These are phyloP conservation scores for Penelope pileata DNA, from an alignment of 2,113 vertebrate species.

Conservation along the genomic window DNA sequence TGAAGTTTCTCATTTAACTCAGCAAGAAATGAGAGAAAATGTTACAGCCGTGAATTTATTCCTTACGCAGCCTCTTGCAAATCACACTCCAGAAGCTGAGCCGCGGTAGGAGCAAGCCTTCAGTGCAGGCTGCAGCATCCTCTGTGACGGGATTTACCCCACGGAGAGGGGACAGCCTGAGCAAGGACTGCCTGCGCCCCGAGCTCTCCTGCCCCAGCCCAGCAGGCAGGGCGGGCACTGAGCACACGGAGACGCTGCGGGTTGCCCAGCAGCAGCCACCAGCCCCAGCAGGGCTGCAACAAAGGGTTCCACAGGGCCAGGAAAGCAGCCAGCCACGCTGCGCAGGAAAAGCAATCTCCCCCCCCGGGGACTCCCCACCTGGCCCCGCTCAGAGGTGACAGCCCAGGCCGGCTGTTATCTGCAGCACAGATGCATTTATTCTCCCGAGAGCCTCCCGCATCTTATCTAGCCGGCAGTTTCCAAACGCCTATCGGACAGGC, in stretches of 20 bases:
- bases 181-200: background rate
- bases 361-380: constrained; percentile 30
- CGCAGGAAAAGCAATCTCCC: background rate
- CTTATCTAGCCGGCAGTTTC: constrained; percentile 25
- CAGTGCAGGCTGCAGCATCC: background rate
- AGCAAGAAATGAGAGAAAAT: constrained; percentile 49
- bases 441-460: constrained; percentile 37
- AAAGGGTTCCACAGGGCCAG: background rate
- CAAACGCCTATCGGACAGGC: background rate
- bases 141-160: background rate
- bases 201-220: background rate
- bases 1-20: constrained; percentile 62
- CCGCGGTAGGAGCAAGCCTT: background rate
- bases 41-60: constrained; percentile 27
- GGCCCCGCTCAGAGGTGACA: background rate
- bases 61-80: constrained; percentile 37
- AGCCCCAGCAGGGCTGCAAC: background rate
- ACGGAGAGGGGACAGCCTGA: background rate
- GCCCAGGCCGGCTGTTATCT: constrained; percentile 41
- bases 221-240: background rate
- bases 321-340: background rate
- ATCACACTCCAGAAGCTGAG: background rate
- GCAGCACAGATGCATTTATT: constrained; percentile 39
- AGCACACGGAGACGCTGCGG: background rate
- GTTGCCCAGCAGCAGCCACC: background rate